phyloP scores from a whole-genome alignment of 2,888 invertebrate species.

The Bugula neritina region DNA sequence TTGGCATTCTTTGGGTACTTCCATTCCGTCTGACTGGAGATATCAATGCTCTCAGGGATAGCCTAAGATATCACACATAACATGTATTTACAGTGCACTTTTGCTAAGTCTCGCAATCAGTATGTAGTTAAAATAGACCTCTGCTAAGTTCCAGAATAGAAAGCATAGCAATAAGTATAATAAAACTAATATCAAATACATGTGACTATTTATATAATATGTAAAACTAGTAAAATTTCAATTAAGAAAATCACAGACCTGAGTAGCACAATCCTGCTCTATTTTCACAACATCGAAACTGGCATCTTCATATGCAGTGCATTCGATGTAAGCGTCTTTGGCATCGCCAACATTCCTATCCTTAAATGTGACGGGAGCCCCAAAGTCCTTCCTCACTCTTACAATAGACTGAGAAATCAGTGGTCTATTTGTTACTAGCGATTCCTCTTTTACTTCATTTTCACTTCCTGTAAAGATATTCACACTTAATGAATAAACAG shows the following conservation, averaged over 20 bases:
- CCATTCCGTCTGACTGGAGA: constrained; percentile 47
- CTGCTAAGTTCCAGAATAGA: no score
- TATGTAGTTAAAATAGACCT: no score
- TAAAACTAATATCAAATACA: no score
- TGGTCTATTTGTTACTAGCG: constrained; percentile 38
- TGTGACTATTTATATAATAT: no score
- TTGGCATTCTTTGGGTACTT: constrained; percentile 48
- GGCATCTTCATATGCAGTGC: constrained; percentile 45
- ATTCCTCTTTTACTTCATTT: constrained; percentile 48
- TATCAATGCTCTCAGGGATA: constrained; percentile 39
- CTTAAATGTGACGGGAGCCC: constrained; percentile 42
- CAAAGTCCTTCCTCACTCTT: constrained; percentile 39
- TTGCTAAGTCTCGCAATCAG: no score
- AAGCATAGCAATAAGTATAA: no score
- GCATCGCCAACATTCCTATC: constrained; percentile 48
- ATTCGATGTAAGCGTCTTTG: constrained; percentile 50
- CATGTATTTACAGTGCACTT: no score
- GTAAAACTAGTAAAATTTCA: no score
- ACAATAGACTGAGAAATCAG: constrained; percentile 44
- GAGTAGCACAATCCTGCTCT: constrained; percentile 46
- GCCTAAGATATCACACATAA: constrained; percentile 42
- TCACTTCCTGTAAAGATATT: constrained; percentile 42
- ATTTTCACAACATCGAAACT: constrained; percentile 42
- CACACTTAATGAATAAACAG: no score
- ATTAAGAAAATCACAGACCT: constrained; percentile 44